Percentiles rank a stretch among this genome's conserved stretches.
These are phyloP conservation scores for Sylvicapra grimmia DNA, from an alignment of 2,113 vertebrate genomes.

Conservation along the genomic window DNA sequence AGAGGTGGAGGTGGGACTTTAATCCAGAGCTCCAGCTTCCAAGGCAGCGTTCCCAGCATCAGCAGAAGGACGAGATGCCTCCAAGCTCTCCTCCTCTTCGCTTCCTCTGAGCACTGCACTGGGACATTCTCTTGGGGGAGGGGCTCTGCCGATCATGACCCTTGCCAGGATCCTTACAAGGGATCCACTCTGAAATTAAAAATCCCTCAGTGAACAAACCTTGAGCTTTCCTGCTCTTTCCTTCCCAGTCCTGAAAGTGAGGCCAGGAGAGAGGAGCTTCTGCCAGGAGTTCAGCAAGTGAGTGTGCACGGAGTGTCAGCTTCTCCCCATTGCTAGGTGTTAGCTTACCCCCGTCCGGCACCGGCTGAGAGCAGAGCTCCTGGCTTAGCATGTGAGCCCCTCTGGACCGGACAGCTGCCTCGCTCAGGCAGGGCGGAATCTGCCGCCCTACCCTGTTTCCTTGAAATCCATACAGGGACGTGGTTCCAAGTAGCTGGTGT, in stretches of 20 bases:
- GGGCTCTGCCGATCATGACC: neutral
- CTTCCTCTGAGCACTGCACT: neutral
- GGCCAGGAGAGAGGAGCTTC: neutral
- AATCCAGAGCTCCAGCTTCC: neutral
- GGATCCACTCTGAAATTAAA: neutral
- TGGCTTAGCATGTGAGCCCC: slow-evolving; percentile 52
- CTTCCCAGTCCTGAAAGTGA: neutral
- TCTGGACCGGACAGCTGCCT: slow-evolving; percentile 76
- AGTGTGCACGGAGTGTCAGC: slow-evolving; percentile 11
- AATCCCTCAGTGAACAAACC: neutral
- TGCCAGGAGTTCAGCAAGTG: neutral
- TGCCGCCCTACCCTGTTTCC: slow-evolving; percentile 72
- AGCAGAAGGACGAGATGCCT: neutral
- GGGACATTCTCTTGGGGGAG: accelerated
- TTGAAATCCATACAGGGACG: slow-evolving; percentile 76
- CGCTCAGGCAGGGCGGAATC: slow-evolving; percentile 67
- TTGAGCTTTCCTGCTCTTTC: neutral
- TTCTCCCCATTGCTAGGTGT: slow-evolving; percentile 4
- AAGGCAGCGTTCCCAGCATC: neutral
- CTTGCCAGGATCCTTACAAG: neutral
- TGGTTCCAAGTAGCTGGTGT: slow-evolving; percentile 65
- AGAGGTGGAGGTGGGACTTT: neutral
- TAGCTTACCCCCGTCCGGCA: slow-evolving; percentile 26
- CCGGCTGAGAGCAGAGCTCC: neutral
- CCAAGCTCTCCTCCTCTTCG: neutral